A percentile compares a stretch with the other conserved stretches of the same genome.
Evolutionary conservation across 2,888 invertebrate genomes (phyloP).

Genomic region (Pterostichus madidus): DNA sequence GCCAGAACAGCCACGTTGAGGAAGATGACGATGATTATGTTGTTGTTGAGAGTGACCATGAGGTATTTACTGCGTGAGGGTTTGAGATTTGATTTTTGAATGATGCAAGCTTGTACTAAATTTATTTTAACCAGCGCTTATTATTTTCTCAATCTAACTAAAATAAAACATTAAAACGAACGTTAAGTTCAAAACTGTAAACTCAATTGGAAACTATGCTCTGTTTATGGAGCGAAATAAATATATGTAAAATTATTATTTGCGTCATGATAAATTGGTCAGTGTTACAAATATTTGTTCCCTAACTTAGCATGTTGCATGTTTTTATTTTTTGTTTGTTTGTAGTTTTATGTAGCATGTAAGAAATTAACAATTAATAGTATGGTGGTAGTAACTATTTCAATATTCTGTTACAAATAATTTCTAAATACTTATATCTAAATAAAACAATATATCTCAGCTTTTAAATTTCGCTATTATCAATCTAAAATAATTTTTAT

Average conservation of each 20-base stretch:
- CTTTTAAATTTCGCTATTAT: not conserved
- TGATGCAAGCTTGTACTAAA: too few relatives aligned
- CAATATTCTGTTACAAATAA: constrained; percentile 14
- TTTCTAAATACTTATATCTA: not conserved
- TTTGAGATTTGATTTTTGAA: not conserved
- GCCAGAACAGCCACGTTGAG: constrained; percentile 55
- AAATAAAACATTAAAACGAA: not conserved
- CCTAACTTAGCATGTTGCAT: constrained; percentile 12
- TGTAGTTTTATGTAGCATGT: constrained; percentile 23
- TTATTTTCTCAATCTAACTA: not conserved
- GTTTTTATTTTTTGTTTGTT: not conserved
- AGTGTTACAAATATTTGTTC: not conserved
- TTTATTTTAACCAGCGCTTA: not conserved
- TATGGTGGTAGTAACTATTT: not conserved
- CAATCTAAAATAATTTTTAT: not conserved
- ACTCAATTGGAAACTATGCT: too few relatives aligned
- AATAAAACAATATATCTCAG: not conserved
- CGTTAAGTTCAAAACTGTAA: too few relatives aligned
- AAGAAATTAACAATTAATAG: not conserved
- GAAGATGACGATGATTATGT: constrained; percentile 71
- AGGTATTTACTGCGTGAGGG: constrained; percentile 71
- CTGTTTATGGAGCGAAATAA: too few relatives aligned
- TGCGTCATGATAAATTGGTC: not conserved
- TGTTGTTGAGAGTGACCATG: constrained; percentile 72
- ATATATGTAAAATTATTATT: too few relatives aligned